Percentiles rank a stretch among this genome's conserved stretches.
Evolutionary conservation across 30 jellyfish, hydroid and myxozoan genomes (phyloP).

Genomic region (Chrysaora quinquecirrha): DNA sequence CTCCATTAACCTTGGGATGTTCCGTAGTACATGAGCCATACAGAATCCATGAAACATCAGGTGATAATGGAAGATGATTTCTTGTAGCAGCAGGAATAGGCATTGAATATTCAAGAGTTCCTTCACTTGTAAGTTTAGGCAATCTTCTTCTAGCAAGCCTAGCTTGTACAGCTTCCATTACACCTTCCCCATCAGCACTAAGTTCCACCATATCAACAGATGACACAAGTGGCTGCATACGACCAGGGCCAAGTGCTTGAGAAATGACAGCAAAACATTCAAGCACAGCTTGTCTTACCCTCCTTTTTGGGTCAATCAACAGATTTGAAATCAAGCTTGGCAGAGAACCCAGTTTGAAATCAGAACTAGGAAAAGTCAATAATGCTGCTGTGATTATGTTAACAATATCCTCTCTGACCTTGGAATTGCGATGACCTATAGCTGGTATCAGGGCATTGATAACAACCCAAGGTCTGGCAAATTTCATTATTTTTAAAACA

Average conservation of each 20-base stretch:
- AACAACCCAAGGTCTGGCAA: conserved; percentile 72
- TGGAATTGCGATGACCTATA: conserved; percentile 69
- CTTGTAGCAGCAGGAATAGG: conserved; percentile 48
- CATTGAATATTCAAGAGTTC: conserved; percentile 80
- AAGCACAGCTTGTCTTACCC: conserved; percentile 87
- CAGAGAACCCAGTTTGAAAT: conserved; percentile 66
- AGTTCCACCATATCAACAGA: conserved; percentile 90
- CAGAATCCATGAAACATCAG: conserved; percentile 92
- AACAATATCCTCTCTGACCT: conserved; percentile 74
- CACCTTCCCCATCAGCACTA: conserved; percentile 84
- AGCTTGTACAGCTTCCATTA: conserved; percentile 92
- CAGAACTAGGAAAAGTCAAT: conserved; percentile 89
- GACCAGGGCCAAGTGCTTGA: conserved; percentile 93
- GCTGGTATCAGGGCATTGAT: conserved; percentile 66
- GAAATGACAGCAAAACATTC: conserved; percentile 95
- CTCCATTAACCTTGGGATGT: conserved; percentile 15
- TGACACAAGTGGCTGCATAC: conserved; percentile 91
- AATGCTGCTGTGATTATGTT: conserved; percentile 84
- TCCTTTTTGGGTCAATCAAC: conserved; percentile 67
- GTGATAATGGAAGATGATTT: conserved; percentile 38
- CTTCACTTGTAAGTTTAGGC: conserved; percentile 79
- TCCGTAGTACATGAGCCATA: conserved; percentile 60
- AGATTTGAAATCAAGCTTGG: conserved; percentile 70
- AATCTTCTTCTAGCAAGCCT: conserved; percentile 80
- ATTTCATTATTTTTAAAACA: conserved; percentile 74